Conservation (phyloP, 2,113 vertebrate genomes). For the Megaceryle maxima region DNA sequence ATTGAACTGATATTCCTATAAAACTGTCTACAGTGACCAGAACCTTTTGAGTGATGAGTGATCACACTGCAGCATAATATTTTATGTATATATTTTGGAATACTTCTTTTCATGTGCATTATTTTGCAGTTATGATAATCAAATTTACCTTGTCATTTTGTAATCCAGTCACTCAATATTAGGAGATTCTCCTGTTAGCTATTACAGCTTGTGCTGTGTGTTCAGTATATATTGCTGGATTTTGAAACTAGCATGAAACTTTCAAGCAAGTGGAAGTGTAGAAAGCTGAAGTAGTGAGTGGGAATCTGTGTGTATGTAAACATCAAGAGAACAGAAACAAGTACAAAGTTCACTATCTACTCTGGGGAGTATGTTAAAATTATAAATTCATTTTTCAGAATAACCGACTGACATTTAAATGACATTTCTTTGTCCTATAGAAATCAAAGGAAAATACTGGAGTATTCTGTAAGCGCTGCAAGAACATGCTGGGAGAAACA, state of each 20-base stretch:
- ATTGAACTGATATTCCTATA: neutral
- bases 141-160: neutral
- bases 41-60: neutral
- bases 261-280: neutral
- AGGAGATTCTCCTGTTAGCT: neutral
- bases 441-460: constrained; percentile 80
- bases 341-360: constrained; percentile 46
- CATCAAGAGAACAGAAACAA: constrained; percentile 45
- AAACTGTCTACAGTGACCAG: neutral
- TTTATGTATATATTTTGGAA: neutral
- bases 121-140: neutral
- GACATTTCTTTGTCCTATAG: constrained; percentile 79
- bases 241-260: neutral
- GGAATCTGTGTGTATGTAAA: neutral
- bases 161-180: neutral
- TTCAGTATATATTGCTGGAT: neutral
- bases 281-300: neutral
- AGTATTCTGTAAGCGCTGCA: constrained; percentile 88
- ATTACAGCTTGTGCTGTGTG: neutral
- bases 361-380: constrained; percentile 47
- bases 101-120: neutral
- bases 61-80: neutral
- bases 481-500: constrained; percentile 83
- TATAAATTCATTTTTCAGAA: constrained; percentile 61
- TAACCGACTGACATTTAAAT: constrained; percentile 71